Conservation (phyloP, 2,113 vertebrate species). For the cat (Felis catus) region DNA sequence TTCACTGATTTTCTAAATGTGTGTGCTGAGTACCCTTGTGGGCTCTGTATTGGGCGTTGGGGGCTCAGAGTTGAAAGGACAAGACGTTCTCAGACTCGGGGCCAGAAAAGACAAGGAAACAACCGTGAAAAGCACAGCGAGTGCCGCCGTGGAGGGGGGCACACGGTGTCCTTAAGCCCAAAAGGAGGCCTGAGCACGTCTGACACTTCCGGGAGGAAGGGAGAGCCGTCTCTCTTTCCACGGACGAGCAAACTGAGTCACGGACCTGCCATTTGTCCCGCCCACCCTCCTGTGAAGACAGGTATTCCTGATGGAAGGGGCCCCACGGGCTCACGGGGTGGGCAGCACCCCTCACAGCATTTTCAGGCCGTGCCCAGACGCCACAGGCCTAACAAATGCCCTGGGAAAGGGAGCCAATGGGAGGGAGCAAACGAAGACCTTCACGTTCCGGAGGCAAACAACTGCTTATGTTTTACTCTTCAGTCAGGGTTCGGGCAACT, state of each 20-base stretch:
- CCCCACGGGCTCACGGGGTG: not conserved
- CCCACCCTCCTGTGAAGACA: not conserved
- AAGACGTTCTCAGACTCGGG: not conserved
- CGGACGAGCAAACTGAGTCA: not conserved
- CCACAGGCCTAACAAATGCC: not conserved
- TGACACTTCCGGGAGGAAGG: not conserved
- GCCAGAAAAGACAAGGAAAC: not conserved
- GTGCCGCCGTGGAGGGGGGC: no score
- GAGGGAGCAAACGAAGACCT: not conserved
- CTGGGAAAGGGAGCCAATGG: not conserved
- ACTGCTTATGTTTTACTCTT: not conserved
- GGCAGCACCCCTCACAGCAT: not conserved
- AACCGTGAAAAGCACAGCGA: not conserved
- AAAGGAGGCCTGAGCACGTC: no score
- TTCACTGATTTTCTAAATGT: not conserved
- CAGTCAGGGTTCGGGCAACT: not conserved
- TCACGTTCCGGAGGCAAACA: not conserved
- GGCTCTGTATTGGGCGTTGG: not conserved
- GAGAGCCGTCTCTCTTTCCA: not conserved
- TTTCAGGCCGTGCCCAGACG: not conserved
- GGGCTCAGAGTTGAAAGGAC: not conserved
- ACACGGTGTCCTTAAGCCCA: not conserved
- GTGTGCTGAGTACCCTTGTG: rapidly evolving
- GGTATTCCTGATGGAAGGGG: no score
- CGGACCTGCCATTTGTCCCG: not conserved